Base-by-base conservation (phyloP, 2,888 invertebrate species). In the Dicyrtomina minuta region DNA sequence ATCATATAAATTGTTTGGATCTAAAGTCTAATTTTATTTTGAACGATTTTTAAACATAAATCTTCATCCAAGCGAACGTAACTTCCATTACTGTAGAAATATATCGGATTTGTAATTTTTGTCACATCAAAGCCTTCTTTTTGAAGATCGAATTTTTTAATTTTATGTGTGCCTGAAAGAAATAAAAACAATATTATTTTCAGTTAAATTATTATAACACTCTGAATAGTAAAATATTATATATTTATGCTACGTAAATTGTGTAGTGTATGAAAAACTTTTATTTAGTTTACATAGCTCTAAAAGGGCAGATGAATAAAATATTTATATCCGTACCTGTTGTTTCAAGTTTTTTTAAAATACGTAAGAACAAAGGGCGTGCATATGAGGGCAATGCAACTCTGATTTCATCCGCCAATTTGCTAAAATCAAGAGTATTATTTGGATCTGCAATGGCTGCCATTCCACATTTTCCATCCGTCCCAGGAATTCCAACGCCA, bases 391-490 rank as follows among this genome's bases (percentile, higher is more conserved):
- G 56, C 24, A 56, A 56, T 15, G 26, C 33, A 27, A 13, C 15
- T 26, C 33, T 27, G 27, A 56, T 56, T 8, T 33, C 56, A 27
- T 56, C 56, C 4, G 56, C 33, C 6, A 56, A 56, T 10, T 56
- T 33, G n/a, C 33, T 26, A 12, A 56, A 22, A 27, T 56, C 33
- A 4, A 56, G 15, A 15, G 56, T 4, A 4, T 33, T 56, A n/a
- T 13, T 4, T 2, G 26, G 26, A 15, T 26, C 56, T 17, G 56
- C 56, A 12, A 56, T 6, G 2, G 17, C 33, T 15, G 27, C 56
- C 96, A 97, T 96, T 65, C 96, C 96, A 20, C 93, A 95, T 79
- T 90, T 88, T 0, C 67, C 67, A 46, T 67, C 67, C 15, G 58
- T 59, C 20, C 46, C 46, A 8, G 67, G 56, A 3, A 56, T 17